phyloP scores from a whole-genome alignment of 2,797 vertebrate species.

The Cuculus canorus region DNA sequence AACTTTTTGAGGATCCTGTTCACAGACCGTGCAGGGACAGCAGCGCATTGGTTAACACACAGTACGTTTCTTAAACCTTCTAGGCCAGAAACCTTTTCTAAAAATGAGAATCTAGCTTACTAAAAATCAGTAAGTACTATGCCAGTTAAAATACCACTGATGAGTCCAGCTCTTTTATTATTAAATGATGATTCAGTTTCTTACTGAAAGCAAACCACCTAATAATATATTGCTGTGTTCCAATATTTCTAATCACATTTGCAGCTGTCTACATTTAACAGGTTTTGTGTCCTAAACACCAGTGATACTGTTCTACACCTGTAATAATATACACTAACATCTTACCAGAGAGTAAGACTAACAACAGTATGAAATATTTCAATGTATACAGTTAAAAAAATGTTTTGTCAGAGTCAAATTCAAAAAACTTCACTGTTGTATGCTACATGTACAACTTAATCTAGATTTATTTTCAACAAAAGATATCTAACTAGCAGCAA shows the following conservation, averaged over 20 bases:
- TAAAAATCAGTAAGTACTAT: neutral
- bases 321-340: neutral
- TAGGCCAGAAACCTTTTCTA: neutral
- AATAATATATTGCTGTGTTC: neutral
- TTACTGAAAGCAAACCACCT: neutral
- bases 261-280: neutral
- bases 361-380: neutral
- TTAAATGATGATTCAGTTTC: neutral
- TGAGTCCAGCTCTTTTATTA: neutral
- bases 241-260: neutral
- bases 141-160: neutral
- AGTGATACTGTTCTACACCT: neutral
- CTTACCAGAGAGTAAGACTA: neutral
- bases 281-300: neutral
- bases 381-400: neutral
- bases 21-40: neutral
- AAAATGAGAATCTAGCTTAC: neutral
- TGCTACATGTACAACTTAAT: neutral
- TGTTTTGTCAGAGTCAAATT: neutral
- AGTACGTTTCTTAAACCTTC: neutral
- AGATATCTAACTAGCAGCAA: neutral
- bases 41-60: neutral
- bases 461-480: neutral
- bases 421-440: neutral
- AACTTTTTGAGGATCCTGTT: neutral